Conservation (phyloP, 2,113 vertebrate species). For the Cyphomyrus discorhynchus region DNA sequence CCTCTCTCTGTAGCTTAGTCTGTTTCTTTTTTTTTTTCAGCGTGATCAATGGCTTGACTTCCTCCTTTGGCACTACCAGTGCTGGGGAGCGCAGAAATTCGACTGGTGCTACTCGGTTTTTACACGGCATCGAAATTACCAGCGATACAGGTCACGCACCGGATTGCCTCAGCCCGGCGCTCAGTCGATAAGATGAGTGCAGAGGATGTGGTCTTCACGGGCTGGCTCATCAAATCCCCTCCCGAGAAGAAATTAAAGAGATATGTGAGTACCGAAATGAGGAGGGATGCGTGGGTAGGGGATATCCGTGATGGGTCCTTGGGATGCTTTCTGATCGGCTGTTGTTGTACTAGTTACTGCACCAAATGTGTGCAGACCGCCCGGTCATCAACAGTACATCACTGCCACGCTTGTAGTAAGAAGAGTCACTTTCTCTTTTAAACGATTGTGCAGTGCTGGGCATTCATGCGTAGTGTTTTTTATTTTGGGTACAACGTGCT, state of each 20-base stretch:
- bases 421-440: background rate
- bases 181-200: conserved; percentile 63
- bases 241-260: conserved; percentile 87
- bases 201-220: conserved; percentile 76
- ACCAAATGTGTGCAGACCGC: background rate
- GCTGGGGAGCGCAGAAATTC: background rate
- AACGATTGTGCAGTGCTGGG: background rate
- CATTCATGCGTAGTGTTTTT: background rate
- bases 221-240: conserved; percentile 88
- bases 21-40: background rate
- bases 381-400: background rate
- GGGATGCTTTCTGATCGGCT: conserved; percentile 44
- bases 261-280: conserved; percentile 70
- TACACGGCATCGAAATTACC: background rate
- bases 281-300: background rate
- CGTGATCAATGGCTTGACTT: conserved; percentile 26
- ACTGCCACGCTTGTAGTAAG: background rate
- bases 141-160: background rate
- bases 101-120: conserved; percentile 3
- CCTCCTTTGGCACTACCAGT: conserved; percentile 12
- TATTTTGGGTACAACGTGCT: background rate
- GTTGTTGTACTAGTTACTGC: conserved; percentile 30
- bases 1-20: background rate
- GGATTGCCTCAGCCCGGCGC: background rate
- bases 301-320: conserved; percentile 18